These are phyloP conservation scores for Oreochromis aureus DNA, from an alignment of 2,113 vertebrate genomes.

Conservation along the genomic window DNA sequence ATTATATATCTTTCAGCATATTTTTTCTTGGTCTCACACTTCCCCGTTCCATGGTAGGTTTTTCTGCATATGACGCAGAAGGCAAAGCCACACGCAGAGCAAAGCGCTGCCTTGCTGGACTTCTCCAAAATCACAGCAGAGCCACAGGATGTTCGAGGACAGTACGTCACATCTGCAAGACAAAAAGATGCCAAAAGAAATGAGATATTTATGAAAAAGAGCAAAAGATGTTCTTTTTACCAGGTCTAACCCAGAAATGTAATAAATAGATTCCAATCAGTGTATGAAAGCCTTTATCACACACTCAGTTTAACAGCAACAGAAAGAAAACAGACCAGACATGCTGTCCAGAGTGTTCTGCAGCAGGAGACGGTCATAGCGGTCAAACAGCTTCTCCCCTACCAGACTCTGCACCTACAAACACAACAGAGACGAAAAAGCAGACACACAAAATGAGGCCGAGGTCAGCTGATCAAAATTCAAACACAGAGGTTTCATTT, in stretches of 20 bases:
- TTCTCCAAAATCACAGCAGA: conserved; percentile 80
- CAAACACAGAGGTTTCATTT: accelerated
- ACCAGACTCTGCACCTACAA: conserved; percentile 81
- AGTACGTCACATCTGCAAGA: conserved; percentile 77
- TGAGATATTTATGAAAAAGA: background rate
- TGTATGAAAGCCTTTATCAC: background rate
- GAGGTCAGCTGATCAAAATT: background rate
- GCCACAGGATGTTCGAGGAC: conserved; percentile 76
- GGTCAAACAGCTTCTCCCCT: conserved; percentile 80
- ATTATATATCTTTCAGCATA: background rate
- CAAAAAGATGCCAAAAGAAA: background rate
- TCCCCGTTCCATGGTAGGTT: conserved; percentile 78
- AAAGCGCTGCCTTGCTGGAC: conserved; percentile 74
- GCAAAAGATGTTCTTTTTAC: background rate
- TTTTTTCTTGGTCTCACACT: conserved; percentile 54
- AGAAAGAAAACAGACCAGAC: conserved; percentile 58
- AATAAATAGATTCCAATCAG: background rate
- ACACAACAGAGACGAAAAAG: background rate
- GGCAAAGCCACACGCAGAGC: conserved; percentile 81
- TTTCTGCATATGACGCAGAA: conserved; percentile 81
- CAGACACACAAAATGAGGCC: background rate
- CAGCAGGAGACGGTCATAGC: conserved; percentile 87
- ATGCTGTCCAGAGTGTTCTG: conserved; percentile 84
- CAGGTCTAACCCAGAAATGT: background rate
- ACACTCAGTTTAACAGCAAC: background rate